Percentiles rank a stretch among this genome's conserved stretches.
Evolutionary conservation across 2,797 vertebrate species (phyloP).

Genomic region (Amazona ochrocephala): DNA sequence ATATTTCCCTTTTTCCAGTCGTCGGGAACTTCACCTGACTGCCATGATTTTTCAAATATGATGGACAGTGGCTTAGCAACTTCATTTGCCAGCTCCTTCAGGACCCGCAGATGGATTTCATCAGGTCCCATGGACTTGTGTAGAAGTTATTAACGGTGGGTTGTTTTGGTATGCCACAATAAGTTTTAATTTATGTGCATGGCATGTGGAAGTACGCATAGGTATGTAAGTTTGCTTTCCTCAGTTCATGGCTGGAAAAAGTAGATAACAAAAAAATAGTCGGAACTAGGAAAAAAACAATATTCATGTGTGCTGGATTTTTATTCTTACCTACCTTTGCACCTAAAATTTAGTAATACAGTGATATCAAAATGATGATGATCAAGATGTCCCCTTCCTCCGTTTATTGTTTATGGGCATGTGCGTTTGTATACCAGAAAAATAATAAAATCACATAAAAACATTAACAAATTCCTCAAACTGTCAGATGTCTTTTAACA

Average conservation of each 20-base stretch:
- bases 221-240: conserved; percentile 18
- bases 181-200: conserved; percentile 53
- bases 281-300: neutral
- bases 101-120: too few species aligned
- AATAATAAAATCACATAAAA: conserved; percentile 5
- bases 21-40: too few species aligned
- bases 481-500: neutral
- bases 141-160: neutral
- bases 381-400: neutral
- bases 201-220: neutral
- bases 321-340: conserved; percentile 22
- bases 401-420: neutral
- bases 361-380: neutral
- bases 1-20: too few species aligned
- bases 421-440: neutral
- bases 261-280: conserved; percentile 29
- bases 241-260: conserved; percentile 2
- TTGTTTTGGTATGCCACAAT: neutral
- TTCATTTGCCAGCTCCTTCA: too few species aligned
- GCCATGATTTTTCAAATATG: too few species aligned
- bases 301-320: neutral
- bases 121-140: too few species aligned
- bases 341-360: neutral
- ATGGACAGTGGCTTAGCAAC: too few species aligned
- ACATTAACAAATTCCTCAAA: neutral